A percentile compares a stretch with the other conserved stretches of the same genome.
Conservation (phyloP, 2,113 vertebrate species). For the Thalassoma bifasciatum region DNA sequence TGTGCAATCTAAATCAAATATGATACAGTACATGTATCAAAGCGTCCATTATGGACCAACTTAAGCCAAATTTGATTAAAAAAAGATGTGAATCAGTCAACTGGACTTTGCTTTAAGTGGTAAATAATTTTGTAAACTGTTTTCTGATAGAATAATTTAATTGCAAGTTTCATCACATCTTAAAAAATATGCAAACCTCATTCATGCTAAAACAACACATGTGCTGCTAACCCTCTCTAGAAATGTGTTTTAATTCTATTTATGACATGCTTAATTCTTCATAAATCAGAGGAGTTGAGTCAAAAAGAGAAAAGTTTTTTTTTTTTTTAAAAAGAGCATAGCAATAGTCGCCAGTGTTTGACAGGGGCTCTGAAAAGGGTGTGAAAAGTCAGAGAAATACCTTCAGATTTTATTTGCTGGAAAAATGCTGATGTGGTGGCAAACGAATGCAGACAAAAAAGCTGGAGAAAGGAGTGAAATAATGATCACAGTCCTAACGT, state of each 20-base stretch:
- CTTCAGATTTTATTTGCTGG: constrained; percentile 86
- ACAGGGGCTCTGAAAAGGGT: constrained; percentile 85
- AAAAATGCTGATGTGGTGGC: constrained; percentile 79
- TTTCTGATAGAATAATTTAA: too few species aligned
- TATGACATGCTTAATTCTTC: background rate
- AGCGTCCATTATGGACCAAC: too few species aligned
- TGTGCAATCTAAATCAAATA: too few species aligned
- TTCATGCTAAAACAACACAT: constrained; percentile 8
- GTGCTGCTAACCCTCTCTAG: background rate
- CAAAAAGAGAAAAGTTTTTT: too few species aligned
- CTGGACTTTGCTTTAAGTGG: too few species aligned
- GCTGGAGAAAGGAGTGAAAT: constrained; percentile 69
- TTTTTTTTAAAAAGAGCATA: too few species aligned
- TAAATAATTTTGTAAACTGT: too few species aligned
- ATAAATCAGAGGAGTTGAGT: background rate
- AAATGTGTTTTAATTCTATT: background rate
- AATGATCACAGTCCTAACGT: constrained; percentile 76
- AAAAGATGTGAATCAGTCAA: too few species aligned
- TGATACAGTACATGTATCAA: too few species aligned
- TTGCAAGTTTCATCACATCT: too few species aligned
- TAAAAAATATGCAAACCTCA: background rate
- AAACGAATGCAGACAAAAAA: constrained; percentile 76
- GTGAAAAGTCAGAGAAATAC: constrained; percentile 84
- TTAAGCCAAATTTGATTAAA: too few species aligned
- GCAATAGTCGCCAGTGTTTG: constrained; percentile 72